These are phyloP conservation scores for Psittacula echo DNA, from an alignment of 2,797 vertebrate species.

Conservation along the genomic window DNA sequence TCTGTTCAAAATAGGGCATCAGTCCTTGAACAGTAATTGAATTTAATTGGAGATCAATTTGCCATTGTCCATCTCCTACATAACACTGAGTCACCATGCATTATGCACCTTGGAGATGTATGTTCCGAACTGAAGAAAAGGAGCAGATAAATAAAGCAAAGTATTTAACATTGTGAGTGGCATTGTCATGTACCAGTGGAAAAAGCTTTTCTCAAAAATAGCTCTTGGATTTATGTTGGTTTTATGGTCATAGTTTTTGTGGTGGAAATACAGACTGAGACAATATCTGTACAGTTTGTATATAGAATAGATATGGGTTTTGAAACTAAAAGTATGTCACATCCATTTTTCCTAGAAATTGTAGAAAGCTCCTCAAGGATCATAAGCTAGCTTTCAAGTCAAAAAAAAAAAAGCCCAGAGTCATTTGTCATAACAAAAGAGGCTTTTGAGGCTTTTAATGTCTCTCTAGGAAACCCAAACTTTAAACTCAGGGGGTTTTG, in stretches of 20 bases:
- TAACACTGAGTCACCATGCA: background rate
- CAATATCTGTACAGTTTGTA: background rate
- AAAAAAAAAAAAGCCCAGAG: background rate
- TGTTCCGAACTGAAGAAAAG: background rate
- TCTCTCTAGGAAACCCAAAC: background rate
- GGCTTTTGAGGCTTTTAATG: background rate
- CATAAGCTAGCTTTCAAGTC: background rate
- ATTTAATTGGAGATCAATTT: background rate
- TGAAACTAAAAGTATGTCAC: background rate
- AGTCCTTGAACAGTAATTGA: background rate
- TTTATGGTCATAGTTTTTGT: background rate
- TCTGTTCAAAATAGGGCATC: background rate
- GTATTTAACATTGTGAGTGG: background rate
- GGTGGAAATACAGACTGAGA: background rate
- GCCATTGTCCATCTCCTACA: background rate
- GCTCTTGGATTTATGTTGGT: background rate
- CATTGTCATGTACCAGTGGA: background rate
- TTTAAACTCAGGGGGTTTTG: background rate
- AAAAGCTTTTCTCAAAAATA: background rate
- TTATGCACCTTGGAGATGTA: background rate
- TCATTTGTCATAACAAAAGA: background rate
- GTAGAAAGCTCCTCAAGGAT: background rate
- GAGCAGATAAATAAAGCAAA: slow-evolving; percentile 9
- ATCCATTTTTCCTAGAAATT: background rate
- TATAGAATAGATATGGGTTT: background rate